Percentiles rank a stretch among this genome's conserved stretches.
phyloP scores from a whole-genome alignment of 2,113 vertebrate genomes.

The Corythornis cristatus region DNA sequence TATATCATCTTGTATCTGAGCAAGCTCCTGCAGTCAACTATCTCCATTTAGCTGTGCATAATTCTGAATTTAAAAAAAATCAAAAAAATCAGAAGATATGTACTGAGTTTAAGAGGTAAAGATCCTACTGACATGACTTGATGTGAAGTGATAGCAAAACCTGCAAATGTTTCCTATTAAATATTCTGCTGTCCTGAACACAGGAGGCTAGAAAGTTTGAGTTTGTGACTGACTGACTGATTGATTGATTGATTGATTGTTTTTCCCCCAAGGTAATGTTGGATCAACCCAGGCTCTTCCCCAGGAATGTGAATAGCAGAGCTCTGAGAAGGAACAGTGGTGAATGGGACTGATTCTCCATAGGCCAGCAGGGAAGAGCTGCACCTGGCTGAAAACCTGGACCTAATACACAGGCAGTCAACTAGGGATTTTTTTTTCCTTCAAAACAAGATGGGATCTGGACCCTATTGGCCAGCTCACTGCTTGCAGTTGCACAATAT shows the following conservation, averaged over 20 bases:
- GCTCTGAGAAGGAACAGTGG: conserved; percentile 70
- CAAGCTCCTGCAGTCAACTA: conserved; percentile 5
- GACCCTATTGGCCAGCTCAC: background rate
- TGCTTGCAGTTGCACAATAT: background rate
- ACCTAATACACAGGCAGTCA: background rate
- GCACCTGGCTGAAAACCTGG: background rate
- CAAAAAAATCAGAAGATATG: background rate
- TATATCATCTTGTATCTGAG: background rate
- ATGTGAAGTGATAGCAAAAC: background rate
- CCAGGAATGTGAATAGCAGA: conserved; percentile 60
- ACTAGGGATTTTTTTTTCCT: background rate
- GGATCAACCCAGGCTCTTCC: conserved; percentile 54
- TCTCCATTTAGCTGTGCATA: background rate
- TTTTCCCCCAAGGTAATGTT: conserved; percentile 29
- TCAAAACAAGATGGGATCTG: background rate
- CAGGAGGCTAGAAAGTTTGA: conserved; percentile 12
- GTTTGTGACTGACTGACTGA: too few relatives aligned
- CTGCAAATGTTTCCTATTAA: background rate
- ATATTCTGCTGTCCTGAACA: conserved; percentile 28
- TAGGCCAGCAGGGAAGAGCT: background rate
- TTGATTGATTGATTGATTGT: background rate
- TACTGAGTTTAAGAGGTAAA: background rate
- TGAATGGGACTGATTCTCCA: conserved; percentile 70
- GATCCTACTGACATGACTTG: background rate
- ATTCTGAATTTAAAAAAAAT: conserved; percentile 22